phyloP scores from a whole-genome alignment of 2,797 vertebrate species.

The Yasuhikotakia modesta region DNA sequence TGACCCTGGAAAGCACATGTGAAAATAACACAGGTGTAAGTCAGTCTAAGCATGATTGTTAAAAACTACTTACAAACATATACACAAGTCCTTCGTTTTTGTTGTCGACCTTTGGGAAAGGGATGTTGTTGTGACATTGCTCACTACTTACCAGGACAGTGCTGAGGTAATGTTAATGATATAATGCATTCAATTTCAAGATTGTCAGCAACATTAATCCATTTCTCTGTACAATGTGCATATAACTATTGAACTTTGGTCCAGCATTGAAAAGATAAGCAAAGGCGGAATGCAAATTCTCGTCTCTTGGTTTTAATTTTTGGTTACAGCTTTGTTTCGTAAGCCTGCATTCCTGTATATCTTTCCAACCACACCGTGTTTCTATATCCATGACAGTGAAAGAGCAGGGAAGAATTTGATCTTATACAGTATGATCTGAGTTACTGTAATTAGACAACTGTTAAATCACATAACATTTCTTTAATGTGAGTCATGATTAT shows the following conservation, averaged over 20 bases:
- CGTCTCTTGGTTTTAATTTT: conserved; percentile 82
- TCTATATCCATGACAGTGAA: conserved; percentile 23
- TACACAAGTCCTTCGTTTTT: conserved; percentile 65
- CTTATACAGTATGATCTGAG: background rate
- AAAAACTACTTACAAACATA: conserved; percentile 83
- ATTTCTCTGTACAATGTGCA: conserved; percentile 99
- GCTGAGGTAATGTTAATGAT: conserved; percentile 91
- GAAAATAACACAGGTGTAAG: conserved; percentile 73
- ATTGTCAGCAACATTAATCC: conserved; percentile 98
- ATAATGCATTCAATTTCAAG: conserved; percentile 88
- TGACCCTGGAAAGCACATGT: conserved; percentile 84
- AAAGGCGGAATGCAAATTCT: conserved; percentile 80
- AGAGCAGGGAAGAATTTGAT: background rate
- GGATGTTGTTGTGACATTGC: conserved; percentile 66
- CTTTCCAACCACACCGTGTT: conserved; percentile 53
- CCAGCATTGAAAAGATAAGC: conserved; percentile 93
- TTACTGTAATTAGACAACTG: conserved; percentile 13
- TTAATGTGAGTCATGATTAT: background rate
- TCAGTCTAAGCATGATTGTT: conserved; percentile 56
- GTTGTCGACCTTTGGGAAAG: conserved; percentile 51
- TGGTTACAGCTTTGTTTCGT: conserved; percentile 92
- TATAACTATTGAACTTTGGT: conserved; percentile 99
- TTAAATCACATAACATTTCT: background rate
- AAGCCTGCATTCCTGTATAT: conserved; percentile 78
- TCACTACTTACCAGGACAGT: conserved; percentile 84